Evolutionary conservation across 2,797 vertebrate genomes (phyloP), one percentile per base, ranked within the genome.

Genomic region (Muraenolepis orangiensis): DNA sequence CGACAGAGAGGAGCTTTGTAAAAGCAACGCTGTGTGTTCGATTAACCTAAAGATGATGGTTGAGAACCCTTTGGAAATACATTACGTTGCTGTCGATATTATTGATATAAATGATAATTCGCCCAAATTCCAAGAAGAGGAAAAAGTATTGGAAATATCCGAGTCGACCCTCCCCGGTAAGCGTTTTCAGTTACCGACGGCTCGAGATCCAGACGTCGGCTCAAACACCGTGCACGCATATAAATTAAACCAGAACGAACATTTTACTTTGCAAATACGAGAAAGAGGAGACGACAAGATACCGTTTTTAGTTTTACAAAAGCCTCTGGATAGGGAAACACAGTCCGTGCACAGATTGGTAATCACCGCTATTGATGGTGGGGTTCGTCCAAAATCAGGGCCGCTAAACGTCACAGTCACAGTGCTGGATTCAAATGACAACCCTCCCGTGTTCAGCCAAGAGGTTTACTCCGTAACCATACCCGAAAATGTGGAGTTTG

Each of bases 1-100:
- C 72, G 93, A 96, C 78, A 76, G 94, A 78, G 95, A 96, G 82
- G 67, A 85, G 72, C 76, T 95, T 1, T 95, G 94, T n/a, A 89
- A 85, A 67, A 85, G 66, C 57, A 83, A 57, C 18, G 69, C 81
- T 4, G 78, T 79, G 0, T 95, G 94, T 72, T 57, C 87, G 11
- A 76, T 94, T 2, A 92, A 91, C n/a, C 78, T 95, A 8, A 95
- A 95, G 83, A 83, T 90, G 5, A 91, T 94, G 0, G 87, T 92
- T 8, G 94, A 93, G 73, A 92, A 91, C 4, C 93, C 94, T 0
- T 68, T 95, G 67, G 93, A 94, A 82, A 88, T 95, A 57, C 93
- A 93, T 74, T 90, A 93, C 71, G 88, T 94, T 0, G 88, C 10
- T 0, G 82, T 95, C 1, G 93, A 95, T 77, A 90, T 93, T 8